Evolutionary conservation across 2,113 vertebrate genomes (phyloP).

Genomic region (Corapipo altera): DNA sequence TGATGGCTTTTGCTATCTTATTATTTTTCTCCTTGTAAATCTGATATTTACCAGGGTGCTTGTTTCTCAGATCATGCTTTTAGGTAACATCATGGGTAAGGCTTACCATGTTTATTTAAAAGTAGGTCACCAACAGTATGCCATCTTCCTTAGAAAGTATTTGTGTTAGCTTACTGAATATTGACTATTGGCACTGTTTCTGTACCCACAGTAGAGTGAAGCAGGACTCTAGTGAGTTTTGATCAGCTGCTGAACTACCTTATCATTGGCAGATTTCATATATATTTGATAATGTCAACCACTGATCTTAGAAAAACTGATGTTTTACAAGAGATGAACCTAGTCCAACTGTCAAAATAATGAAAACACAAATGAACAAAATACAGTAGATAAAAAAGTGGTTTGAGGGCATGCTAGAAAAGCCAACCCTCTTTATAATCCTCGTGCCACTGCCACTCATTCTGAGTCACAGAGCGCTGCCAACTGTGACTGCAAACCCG

Average conservation of each 20-base stretch:
- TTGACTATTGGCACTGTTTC: not conserved
- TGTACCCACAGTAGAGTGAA: not conserved
- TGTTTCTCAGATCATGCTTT: constrained; percentile 36
- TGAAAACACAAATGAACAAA: not conserved
- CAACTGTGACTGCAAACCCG: not conserved
- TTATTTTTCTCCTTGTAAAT: constrained; percentile 45
- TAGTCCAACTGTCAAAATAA: constrained; percentile 17
- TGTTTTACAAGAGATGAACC: not conserved
- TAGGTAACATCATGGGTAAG: not conserved
- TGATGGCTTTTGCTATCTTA: constrained; percentile 14
- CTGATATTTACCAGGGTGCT: constrained; percentile 9
- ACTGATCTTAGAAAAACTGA: not conserved
- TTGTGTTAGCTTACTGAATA: constrained; percentile 12
- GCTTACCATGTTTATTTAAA: constrained; percentile 56
- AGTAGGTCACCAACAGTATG: constrained; percentile 51
- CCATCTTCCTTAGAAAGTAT: constrained; percentile 8
- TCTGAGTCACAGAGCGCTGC: not conserved
- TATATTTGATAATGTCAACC: constrained; percentile 13
- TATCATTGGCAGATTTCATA: not conserved
- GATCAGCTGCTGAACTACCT: constrained; percentile 49
- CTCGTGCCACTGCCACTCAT: not conserved
- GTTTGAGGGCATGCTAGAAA: not conserved
- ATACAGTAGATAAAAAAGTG: not conserved
- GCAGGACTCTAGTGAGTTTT: not conserved
- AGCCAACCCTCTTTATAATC: not conserved